Evolutionary conservation across 1,140 invertebrate genomes (phyloP), one percentile per base, ranked within the genome.

Genomic region (Aphaenogaster floridana): DNA sequence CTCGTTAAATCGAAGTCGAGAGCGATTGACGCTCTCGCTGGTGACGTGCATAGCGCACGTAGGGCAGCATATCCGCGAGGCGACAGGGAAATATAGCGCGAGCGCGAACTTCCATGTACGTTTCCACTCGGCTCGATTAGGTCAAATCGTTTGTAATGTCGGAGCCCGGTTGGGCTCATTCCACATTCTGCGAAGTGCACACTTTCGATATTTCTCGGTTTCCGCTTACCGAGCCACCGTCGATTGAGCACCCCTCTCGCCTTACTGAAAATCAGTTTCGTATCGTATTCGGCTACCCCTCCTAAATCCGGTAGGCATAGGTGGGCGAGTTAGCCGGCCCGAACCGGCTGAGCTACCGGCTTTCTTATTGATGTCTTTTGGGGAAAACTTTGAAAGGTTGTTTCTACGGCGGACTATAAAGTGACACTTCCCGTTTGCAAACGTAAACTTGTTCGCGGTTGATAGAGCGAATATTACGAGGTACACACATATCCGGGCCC

Each of bases 101-200:
- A 84, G 86, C 84, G 86, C 57, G 89, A 92, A 48, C 15, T 34
- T 92, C 90, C 92, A 89, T 89, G 84, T 92, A 91, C 93, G 92
- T 94, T 93, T 74, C 88, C 91, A 92, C 94, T 93, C 91, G 93
- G 86, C 92, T 93, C 94, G 94, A 93, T 94, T 94, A 91, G 91
- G 92, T 91, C 87, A 90, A 90, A 83, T 80, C 87, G 88, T 89
- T 89, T 92, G 86, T 91, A 89, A 90, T 91, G 92, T 91, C 89
- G 88, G n/a, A 79, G 86, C 88, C 89, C 66, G 21, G 63, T 34
- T 39, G 48, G 88, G 87, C 92, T 92, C 90, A 94, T 95, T 94
- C 90, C 78, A 93, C 94, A 95, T 94, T 95, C 94, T 91, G 52
- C 91, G 93, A 93, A 90, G 92, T 90, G 87, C 89, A 77, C 90